Evolutionary conservation across 2,797 vertebrate species (phyloP).

Genomic region (Phoebastria nigripes): DNA sequence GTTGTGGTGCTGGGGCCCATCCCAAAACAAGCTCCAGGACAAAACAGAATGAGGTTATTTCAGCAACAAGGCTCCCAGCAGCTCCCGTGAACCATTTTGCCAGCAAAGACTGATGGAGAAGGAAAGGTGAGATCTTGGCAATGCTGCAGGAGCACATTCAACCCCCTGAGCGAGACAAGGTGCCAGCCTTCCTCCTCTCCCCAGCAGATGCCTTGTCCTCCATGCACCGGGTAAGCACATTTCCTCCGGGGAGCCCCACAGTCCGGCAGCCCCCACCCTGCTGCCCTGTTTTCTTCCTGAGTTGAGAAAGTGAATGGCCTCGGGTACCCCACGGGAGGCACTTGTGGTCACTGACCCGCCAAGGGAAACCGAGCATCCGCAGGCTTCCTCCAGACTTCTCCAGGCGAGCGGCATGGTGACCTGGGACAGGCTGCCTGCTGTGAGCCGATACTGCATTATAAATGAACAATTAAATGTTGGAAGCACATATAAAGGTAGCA

Average conservation of each 20-base stretch:
- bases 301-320: slow-evolving; percentile 32
- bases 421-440: neutral
- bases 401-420: rapidly evolving
- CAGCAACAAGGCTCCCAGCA: neutral
- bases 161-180: rapidly evolving
- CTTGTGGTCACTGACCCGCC: neutral
- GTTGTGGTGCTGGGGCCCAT: neutral
- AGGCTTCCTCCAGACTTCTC: neutral
- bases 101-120: neutral
- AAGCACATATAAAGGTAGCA: rapidly evolving
- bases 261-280: neutral
- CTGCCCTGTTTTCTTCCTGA: slow-evolving; percentile 28
- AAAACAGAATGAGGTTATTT: rapidly evolving
- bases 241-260: neutral
- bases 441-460: rapidly evolving
- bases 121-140: neutral
- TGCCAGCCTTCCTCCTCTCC: neutral
- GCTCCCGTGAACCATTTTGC: neutral
- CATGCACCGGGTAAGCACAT: neutral
- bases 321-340: neutral
- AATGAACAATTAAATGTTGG: rapidly evolving
- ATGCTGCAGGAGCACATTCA: neutral
- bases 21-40: neutral
- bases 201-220: neutral
- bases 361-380: neutral